Evolutionary conservation across 2,797 vertebrate genomes (phyloP), one percentile per base, ranked within the genome.

Genomic region (Aulostomus chinensis): DNA sequence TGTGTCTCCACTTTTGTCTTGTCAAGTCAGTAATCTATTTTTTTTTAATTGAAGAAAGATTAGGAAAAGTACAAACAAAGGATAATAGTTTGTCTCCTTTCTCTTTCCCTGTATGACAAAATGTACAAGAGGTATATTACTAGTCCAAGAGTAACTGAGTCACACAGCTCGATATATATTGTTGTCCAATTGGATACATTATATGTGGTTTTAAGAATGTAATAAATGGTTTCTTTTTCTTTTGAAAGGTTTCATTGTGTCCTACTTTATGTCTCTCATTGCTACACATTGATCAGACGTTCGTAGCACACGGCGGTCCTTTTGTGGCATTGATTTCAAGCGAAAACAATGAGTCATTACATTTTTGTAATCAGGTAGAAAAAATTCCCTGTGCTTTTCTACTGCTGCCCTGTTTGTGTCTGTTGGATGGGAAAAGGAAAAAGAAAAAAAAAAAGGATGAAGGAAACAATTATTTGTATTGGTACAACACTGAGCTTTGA

Each of bases 21-120:
- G 91, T 90, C 89, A 93, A 92, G 91, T 91, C 88, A 86, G 90
- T 92, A 87, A 90, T 91, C 83, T 89, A 83, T 91, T 93, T 92
- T 93, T n/a, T 91, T 89, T 68, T 89, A 84, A 91, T 89, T 87
- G 81, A 86, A 84, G 86, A 88, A 90, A 87, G 83, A 88, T 58
- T 84, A 76, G 82, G 64, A 85, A 69, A 84, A 75, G 68, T 74
- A 51, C 62, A 78, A 80, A 84, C 64, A 71, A 78, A 51, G 54
- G 35, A 54, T 3, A 73, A 47, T 62, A 61, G 45, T 80, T 78
- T 79, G 75, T 75, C 64, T 57, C 58, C 73, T 57, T 68, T 78
- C 38, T 78, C 59, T 79, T 83, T 77, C 73, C 64, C 70, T 80
- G 32, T 85, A 78, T 83, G 75, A 85, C 80, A 82, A 76, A 79